These are phyloP conservation scores for Oryzias melastigma DNA, from an alignment of 2,113 vertebrate genomes.

Conservation along the genomic window DNA sequence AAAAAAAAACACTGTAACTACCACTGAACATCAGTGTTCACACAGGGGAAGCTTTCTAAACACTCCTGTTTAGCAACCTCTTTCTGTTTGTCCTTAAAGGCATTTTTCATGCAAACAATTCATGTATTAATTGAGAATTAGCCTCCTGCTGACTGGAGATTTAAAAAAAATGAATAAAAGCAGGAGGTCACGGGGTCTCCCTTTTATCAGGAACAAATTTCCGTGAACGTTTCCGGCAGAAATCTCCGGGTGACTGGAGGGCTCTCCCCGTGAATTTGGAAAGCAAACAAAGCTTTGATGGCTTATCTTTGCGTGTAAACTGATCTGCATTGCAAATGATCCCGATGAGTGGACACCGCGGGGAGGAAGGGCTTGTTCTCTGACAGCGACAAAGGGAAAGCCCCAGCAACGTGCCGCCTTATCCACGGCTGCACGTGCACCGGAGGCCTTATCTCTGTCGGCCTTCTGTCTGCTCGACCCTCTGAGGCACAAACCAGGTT, in stretches of 20 bases:
- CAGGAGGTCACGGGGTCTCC: slow-evolving; percentile 18
- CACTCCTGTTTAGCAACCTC: neutral
- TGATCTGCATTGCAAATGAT: slow-evolving; percentile 77
- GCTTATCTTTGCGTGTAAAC: slow-evolving; percentile 44
- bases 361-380: slow-evolving; percentile 34
- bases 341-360: slow-evolving; percentile 39
- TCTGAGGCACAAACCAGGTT: no score
- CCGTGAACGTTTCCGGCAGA: slow-evolving; percentile 20
- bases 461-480: slow-evolving; percentile 47
- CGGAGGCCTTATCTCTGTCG: slow-evolving; percentile 60
- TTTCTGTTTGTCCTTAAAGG: slow-evolving; percentile 15
- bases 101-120: slow-evolving; percentile 29
- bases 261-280: slow-evolving; percentile 59
- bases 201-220: slow-evolving; percentile 9
- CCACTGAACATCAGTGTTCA: no score
- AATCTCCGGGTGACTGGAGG: slow-evolving; percentile 36
- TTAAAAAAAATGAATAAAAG: slow-evolving; percentile 22
- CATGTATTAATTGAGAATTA: slow-evolving; percentile 23
- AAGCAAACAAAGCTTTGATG: slow-evolving; percentile 62
- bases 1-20: no score
- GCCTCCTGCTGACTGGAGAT: slow-evolving; percentile 1
- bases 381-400: slow-evolving; percentile 57
- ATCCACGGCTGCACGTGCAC: slow-evolving; percentile 42
- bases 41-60: neutral
- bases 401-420: slow-evolving; percentile 23